phyloP scores from a whole-genome alignment of 2,888 invertebrate species.

The Sminthurinus aureus region DNA sequence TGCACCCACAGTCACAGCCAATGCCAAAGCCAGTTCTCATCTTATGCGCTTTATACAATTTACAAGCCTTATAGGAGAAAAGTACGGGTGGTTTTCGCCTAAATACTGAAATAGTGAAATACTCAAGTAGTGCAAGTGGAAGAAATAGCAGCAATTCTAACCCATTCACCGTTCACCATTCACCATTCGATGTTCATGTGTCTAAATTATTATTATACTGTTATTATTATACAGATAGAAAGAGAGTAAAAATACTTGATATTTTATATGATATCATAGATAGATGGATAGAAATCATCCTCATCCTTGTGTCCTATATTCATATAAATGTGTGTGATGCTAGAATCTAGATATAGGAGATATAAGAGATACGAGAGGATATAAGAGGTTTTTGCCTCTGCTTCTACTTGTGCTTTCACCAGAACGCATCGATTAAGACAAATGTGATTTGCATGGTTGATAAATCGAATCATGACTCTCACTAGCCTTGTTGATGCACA shows the following conservation, averaged over 20 bases:
- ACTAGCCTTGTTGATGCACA: background rate
- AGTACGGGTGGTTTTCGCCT: background rate
- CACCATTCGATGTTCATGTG: background rate
- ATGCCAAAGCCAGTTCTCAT: background rate
- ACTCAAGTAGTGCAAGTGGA: too few relatives aligned
- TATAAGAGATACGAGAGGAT: background rate
- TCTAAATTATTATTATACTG: background rate
- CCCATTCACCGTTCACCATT: too few relatives aligned
- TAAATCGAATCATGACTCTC: constrained; percentile 50
- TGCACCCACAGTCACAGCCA: too few relatives aligned
- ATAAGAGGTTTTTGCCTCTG: background rate
- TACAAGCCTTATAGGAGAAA: background rate
- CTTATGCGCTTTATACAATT: background rate
- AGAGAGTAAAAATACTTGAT: too few relatives aligned
- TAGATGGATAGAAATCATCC: too few relatives aligned
- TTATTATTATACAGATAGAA: background rate
- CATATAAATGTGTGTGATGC: too few relatives aligned
- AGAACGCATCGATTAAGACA: constrained; percentile 54
- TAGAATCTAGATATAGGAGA: background rate
- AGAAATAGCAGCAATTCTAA: too few relatives aligned
- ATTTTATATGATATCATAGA: background rate
- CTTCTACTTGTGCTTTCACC: background rate
- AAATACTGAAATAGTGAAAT: background rate
- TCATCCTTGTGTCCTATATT: too few relatives aligned
- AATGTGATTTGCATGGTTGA: constrained; percentile 51